Percentiles rank a stretch among this genome's conserved stretches.
Conservation (phyloP, 2,113 vertebrate species). For the Psilopogon haemacephalus region DNA sequence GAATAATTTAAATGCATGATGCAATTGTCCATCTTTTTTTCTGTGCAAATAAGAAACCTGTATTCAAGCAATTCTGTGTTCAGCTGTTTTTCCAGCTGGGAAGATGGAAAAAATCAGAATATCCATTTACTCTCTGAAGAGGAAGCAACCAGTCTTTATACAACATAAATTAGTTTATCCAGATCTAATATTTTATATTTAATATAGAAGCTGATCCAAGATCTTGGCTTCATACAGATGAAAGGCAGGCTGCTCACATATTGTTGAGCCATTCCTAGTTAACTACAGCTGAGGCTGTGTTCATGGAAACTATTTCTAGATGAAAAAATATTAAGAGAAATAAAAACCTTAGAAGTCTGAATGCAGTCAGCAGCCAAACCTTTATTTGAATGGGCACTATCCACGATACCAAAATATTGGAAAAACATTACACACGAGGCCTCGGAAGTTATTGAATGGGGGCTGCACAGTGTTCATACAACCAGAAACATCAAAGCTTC, state of each 20-base stretch:
- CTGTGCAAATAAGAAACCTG: constrained; percentile 26
- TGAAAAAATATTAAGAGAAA: constrained; percentile 29
- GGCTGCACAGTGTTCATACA: background rate
- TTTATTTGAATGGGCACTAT: background rate
- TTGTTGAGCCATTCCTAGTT: background rate
- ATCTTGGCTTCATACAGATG: constrained; percentile 7
- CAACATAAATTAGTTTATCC: constrained; percentile 28
- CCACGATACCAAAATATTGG: background rate
- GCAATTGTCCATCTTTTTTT: constrained; percentile 13
- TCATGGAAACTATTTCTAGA: background rate
- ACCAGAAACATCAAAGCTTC: background rate
- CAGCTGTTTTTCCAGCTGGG: constrained; percentile 49
- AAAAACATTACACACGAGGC: background rate
- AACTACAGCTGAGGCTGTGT: background rate
- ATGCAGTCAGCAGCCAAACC: background rate
- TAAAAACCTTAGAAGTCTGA: background rate
- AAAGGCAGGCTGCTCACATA: background rate
- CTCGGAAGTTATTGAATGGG: background rate
- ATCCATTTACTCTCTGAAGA: constrained; percentile 29
- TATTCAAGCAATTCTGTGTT: constrained; percentile 15
- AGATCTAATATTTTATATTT: constrained; percentile 27
- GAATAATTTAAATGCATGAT: constrained; percentile 25
- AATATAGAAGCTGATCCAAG: constrained; percentile 4
- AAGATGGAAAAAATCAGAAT: constrained; percentile 2
- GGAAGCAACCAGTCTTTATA: constrained; percentile 46